Evolutionary conservation across 2,888 invertebrate genomes (phyloP).

Genomic region (Drosophila kuntzei): DNA sequence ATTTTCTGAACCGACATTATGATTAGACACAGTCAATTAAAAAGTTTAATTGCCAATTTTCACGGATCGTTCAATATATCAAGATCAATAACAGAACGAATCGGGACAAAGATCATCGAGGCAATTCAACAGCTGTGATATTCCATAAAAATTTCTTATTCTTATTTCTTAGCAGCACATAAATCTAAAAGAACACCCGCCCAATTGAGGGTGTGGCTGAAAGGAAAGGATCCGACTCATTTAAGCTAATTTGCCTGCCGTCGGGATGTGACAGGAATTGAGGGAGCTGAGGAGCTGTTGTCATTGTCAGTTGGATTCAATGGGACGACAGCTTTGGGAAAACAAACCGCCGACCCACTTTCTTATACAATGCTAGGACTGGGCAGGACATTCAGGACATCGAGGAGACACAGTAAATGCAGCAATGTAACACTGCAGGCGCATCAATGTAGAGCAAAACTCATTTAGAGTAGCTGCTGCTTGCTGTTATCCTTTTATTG

Average conservation of each 20-base stretch:
- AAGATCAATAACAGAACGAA: constrained; percentile 31
- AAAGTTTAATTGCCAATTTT: constrained; percentile 34
- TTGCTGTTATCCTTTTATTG: constrained; percentile 72
- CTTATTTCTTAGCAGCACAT: constrained; percentile 29
- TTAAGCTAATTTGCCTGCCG: constrained; percentile 74
- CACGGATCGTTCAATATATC: constrained; percentile 21
- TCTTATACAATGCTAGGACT: constrained; percentile 54
- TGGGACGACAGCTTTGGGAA: constrained; percentile 64
- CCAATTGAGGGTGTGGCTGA: constrained; percentile 39
- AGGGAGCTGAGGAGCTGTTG: constrained; percentile 27
- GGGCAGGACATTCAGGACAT: constrained; percentile 30
- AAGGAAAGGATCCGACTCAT: constrained; percentile 37
- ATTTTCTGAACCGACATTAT: background rate
- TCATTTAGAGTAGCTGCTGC: constrained; percentile 62
- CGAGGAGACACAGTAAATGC: constrained; percentile 29
- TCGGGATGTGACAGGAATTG: constrained; percentile 40
- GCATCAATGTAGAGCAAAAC: constrained; percentile 75
- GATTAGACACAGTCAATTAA: constrained; percentile 41
- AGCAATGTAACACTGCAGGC: constrained; percentile 34
- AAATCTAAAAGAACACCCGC: constrained; percentile 29
- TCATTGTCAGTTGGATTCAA: constrained; percentile 63
- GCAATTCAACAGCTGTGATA: constrained; percentile 44
- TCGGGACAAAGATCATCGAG: constrained; percentile 4
- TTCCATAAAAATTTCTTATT: constrained; percentile 7
- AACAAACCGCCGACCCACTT: constrained; percentile 78